These are phyloP conservation scores for Tragelaphus imberbis DNA, from an alignment of 2,113 vertebrate species.

Conservation along the genomic window DNA sequence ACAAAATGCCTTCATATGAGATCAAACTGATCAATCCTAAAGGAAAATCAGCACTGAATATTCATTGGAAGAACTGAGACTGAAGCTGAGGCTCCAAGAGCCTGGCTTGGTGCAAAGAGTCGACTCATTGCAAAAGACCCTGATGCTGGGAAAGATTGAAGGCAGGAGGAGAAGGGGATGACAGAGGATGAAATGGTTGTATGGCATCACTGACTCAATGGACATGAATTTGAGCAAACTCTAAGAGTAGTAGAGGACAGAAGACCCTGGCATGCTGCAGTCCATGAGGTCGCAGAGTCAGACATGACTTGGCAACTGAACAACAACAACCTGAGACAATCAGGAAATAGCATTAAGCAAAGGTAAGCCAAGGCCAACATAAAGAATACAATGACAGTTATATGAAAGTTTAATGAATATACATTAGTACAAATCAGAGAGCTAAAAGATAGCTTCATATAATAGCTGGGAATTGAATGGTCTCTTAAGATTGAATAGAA, in stretches of 20 bases:
- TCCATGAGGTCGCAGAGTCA: not conserved
- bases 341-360: not conserved
- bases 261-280: not conserved
- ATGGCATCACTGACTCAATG: not conserved
- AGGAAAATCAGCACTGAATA: not conserved
- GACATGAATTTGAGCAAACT: not conserved
- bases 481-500: not conserved
- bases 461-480: not conserved
- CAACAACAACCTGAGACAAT: not conserved
- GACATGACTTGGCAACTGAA: not conserved
- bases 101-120: not conserved
- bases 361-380: not conserved
- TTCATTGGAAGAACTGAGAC: not conserved
- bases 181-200: not conserved
- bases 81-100: not conserved
- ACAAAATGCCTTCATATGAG: not conserved
- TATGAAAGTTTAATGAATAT: not conserved
- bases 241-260: not conserved
- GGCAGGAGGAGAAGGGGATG: not conserved
- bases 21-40: not conserved
- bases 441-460: not conserved
- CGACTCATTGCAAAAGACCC: not conserved
- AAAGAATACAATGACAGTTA: not conserved
- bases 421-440: not conserved
- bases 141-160: not conserved